phyloP scores from a whole-genome alignment of 2,797 vertebrate species.

The Vireo griseus region DNA sequence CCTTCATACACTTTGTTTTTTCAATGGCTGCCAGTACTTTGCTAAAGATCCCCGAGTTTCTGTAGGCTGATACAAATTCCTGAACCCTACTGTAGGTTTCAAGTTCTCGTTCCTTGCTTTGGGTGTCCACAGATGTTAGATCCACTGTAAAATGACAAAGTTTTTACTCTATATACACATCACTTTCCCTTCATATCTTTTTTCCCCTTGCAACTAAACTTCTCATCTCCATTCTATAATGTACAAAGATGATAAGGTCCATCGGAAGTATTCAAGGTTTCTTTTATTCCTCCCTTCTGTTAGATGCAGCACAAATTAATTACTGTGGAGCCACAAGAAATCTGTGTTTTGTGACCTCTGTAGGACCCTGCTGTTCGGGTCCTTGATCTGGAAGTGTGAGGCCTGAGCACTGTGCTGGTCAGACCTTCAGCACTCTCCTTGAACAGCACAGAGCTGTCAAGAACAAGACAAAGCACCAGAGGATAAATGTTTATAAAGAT shows the following conservation, averaged over 20 bases:
- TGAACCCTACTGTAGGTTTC: slow-evolving; percentile 89
- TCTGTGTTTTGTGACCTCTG: not conserved
- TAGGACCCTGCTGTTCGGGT: not conserved
- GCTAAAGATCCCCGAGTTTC: slow-evolving; percentile 78
- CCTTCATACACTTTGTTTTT: slow-evolving; percentile 70
- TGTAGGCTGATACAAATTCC: slow-evolving; percentile 82
- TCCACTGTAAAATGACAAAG: slow-evolving; percentile 80
- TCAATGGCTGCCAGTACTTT: slow-evolving; percentile 77
- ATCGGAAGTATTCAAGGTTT: not conserved
- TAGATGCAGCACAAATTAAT: not conserved
- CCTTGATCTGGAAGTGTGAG: not conserved
- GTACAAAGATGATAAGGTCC: not conserved
- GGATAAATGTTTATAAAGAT: not conserved
- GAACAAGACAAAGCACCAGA: not conserved
- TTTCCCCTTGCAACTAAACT: not conserved
- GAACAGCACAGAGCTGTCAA: not conserved
- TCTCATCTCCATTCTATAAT: not conserved
- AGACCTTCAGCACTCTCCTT: not conserved
- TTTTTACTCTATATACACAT: not conserved
- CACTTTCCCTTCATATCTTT: not conserved
- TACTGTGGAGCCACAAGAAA: not conserved
- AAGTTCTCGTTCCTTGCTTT: slow-evolving; percentile 85
- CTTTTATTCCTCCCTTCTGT: not conserved
- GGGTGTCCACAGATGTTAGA: slow-evolving; percentile 92
- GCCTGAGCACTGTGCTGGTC: not conserved